These are phyloP conservation scores for Acomys russatus DNA, from an alignment of 2,797 vertebrate species.

Conservation along the genomic window DNA sequence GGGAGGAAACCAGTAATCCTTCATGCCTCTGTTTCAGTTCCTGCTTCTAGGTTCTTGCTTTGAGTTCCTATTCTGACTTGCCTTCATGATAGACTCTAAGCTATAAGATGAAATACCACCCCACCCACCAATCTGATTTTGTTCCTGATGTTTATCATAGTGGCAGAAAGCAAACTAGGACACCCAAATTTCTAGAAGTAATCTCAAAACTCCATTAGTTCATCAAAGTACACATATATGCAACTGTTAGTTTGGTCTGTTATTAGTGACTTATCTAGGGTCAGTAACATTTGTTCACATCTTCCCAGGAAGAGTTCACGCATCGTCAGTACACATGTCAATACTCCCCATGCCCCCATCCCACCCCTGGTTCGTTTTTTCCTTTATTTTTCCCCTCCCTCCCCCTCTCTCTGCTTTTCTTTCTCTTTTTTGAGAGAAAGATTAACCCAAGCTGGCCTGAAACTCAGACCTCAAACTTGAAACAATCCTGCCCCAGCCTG, in stretches of 20 bases:
- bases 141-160: neutral
- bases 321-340: neutral
- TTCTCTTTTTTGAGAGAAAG: neutral
- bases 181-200: neutral
- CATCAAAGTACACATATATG: neutral
- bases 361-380: neutral
- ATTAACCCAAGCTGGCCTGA: neutral
- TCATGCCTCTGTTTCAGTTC: too few species aligned
- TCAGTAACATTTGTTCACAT: neutral
- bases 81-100: neutral
- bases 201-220: neutral
- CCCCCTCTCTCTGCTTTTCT: too few species aligned
- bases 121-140: neutral
- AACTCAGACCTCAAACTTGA: neutral
- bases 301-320: neutral
- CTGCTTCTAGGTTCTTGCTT: neutral
- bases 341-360: too few species aligned
- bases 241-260: neutral
- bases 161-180: neutral
- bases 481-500: neutral
- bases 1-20: neutral
- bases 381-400: too few species aligned
- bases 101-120: neutral
- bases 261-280: neutral
- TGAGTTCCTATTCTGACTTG: neutral